Evolutionary conservation across 2,113 vertebrate species (phyloP).

Genomic region (Alligator sinensis): DNA sequence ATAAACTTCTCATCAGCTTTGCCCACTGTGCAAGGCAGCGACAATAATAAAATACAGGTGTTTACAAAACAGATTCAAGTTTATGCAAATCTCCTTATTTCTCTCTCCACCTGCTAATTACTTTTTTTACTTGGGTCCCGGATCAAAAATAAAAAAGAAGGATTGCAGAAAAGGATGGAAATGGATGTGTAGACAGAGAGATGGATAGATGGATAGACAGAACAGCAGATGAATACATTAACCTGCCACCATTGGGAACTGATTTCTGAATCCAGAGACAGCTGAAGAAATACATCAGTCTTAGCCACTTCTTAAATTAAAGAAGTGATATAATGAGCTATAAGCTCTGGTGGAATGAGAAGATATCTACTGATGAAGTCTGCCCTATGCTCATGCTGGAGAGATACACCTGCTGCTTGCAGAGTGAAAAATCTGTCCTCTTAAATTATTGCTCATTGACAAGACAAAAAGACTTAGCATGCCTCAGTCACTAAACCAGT

Average conservation of each 20-base stretch:
- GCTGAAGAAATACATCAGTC: background rate
- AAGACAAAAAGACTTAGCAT: rapidly evolving
- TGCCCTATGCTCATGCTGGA: background rate
- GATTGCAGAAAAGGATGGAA: constrained; percentile 52
- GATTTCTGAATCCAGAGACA: background rate
- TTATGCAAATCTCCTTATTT: background rate
- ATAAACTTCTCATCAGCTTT: background rate
- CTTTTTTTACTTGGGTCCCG: constrained; percentile 35
- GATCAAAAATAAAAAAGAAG: constrained; percentile 25
- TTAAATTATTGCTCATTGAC: rapidly evolving
- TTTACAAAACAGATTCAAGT: constrained; percentile 41
- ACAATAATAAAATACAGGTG: background rate
- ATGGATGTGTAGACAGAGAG: background rate
- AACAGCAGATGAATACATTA: constrained; percentile 32
- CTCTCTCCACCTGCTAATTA: constrained; percentile 27
- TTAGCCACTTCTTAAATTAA: background rate
- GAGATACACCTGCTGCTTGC: background rate
- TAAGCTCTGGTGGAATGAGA: background rate
- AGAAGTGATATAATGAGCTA: background rate
- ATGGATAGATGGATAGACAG: constrained; percentile 4
- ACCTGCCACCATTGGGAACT: background rate
- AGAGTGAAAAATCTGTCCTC: background rate
- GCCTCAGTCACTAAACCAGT: background rate
- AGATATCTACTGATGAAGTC: background rate
- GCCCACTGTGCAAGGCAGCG: background rate